phyloP scores from a whole-genome alignment of 1,140 invertebrate genomes.

The Wasmannia auropunctata region DNA sequence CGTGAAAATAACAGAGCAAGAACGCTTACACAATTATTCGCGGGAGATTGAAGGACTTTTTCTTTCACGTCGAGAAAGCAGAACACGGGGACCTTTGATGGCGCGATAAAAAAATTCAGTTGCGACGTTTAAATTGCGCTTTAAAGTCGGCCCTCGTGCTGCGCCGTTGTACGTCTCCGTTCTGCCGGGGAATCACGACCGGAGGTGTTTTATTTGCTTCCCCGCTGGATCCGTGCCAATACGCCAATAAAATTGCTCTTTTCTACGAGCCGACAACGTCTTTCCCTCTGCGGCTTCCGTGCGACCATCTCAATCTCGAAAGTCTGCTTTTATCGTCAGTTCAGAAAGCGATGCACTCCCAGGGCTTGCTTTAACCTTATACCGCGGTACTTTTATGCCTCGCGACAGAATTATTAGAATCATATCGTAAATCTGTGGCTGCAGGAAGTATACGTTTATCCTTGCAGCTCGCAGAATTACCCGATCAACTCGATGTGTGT shows the following conservation, averaged over 20 bases:
- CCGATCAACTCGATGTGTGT: conserved; percentile 32
- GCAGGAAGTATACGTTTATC: conserved; percentile 61
- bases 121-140: conserved; percentile 70
- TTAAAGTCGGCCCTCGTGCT: conserved; percentile 65
- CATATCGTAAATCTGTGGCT: conserved; percentile 68
- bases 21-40: conserved; percentile 10
- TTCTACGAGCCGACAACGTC: conserved; percentile 68
- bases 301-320: conserved; percentile 63
- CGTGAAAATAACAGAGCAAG: background rate
- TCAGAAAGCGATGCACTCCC: conserved; percentile 49
- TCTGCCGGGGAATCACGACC: conserved; percentile 32
- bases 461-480: conserved; percentile 40
- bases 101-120: conserved; percentile 64
- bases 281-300: conserved; percentile 56
- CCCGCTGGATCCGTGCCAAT: conserved; percentile 72
- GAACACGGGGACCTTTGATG: conserved; percentile 8
- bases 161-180: conserved; percentile 22
- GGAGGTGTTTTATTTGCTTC: conserved; percentile 68
- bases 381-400: conserved; percentile 46
- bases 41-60: conserved; percentile 30
- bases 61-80: conserved; percentile 2
- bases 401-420: conserved; percentile 69
- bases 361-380: conserved; percentile 18
- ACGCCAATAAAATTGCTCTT: conserved; percentile 73
- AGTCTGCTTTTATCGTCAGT: conserved; percentile 60